Evolutionary conservation across 2,888 invertebrate species (phyloP), one percentile per base, ranked within the genome.

Genomic region (Calameuta pallipes): DNA sequence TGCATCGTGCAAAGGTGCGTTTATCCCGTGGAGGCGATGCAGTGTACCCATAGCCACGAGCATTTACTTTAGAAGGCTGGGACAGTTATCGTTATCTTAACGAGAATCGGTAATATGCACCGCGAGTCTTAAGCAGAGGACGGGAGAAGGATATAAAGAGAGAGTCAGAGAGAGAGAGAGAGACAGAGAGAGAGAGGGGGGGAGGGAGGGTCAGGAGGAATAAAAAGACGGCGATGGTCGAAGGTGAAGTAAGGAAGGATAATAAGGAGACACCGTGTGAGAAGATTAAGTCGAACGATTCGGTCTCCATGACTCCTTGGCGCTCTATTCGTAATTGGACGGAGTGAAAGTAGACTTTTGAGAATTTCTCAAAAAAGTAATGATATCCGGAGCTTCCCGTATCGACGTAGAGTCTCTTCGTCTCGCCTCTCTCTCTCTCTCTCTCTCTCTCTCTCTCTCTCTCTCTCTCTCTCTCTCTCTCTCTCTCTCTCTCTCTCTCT

Each of bases 51-150:
- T 30, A 71, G 23, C 71, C 6, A 71, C 71, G 71, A 71, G 13
- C 71, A 71, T 71, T 71, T 71, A 71, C 71, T 34, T 34, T 79
- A 68, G 82, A 80, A 81, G 85, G 78, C 81, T 83, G 82, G 79
- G 78, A 74, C 82, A 82, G 83, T 85, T 86, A 86, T 87, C 84
- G 86, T 83, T 86, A 89, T 88, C 89, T 88, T 87, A 87, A 88
- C 86, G 87, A 89, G 87, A 86, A 89, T 89, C 89, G 85, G 84
- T 87, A 83, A 88, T 89, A 88, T 89, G 88, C 87, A 82, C 80
- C 82, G 80, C 79, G 80, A 34, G 34, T 11, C 71, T 56, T 56
- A 23, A 23, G 23, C 23, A 56, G 56, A 56, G 23, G 9, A 56
- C 23, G 15, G 56, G 23, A 23, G 56, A 56, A 56, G 56, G 23